Evolutionary conservation across 2,888 invertebrate species (phyloP).

Genomic region (Chrysodeixis includens): DNA sequence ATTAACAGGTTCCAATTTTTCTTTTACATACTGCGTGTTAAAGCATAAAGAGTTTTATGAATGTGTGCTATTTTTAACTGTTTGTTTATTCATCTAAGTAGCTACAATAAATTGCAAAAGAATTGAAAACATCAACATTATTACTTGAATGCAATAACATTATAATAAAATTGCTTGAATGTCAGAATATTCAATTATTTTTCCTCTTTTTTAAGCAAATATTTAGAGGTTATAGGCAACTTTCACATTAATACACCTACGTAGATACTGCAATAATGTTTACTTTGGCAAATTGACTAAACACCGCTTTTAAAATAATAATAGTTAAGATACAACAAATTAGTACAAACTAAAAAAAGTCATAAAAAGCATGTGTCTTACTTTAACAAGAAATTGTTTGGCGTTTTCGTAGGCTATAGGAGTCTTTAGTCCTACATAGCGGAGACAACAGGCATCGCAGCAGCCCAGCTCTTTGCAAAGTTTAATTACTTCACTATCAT

Average conservation of each 20-base stretch:
- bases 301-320: neutral
- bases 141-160: too few relatives aligned
- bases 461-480: conserved; percentile 89
- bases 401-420: conserved; percentile 88
- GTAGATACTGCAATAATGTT: too few relatives aligned
- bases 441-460: conserved; percentile 91
- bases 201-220: too few relatives aligned
- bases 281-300: neutral
- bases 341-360: conserved; percentile 1
- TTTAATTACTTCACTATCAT: conserved; percentile 83
- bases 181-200: too few relatives aligned
- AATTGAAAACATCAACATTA: too few relatives aligned
- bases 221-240: neutral
- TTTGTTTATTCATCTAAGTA: too few relatives aligned
- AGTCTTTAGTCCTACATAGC: conserved; percentile 90
- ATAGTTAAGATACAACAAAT: too few relatives aligned
- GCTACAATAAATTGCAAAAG: too few relatives aligned
- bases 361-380: conserved; percentile 65
- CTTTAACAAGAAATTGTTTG: conserved; percentile 83
- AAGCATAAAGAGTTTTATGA: neutral
- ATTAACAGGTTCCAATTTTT: neutral
- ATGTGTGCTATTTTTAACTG: too few relatives aligned
- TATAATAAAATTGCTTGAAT: too few relatives aligned
- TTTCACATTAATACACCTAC: neutral
- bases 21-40: neutral